phyloP scores from a whole-genome alignment of 2,113 vertebrate genomes.

The Xyliphius kryptos region DNA sequence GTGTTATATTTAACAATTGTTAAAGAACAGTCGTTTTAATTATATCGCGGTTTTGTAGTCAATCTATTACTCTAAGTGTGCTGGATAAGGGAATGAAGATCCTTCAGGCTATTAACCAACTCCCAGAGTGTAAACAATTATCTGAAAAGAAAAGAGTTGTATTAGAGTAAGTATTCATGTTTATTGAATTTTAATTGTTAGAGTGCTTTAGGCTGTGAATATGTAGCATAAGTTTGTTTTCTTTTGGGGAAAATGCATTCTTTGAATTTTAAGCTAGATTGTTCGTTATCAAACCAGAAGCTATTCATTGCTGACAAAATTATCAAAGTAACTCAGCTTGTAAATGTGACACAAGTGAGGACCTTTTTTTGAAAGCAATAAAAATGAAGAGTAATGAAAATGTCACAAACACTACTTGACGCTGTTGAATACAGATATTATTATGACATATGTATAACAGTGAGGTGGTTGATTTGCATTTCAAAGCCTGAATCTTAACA shows the following conservation, averaged over 20 bases:
- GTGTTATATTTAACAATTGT: constrained; percentile 7
- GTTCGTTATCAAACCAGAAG: constrained; percentile 2
- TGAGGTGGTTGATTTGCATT: constrained; percentile 36
- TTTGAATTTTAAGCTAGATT: constrained; percentile 6
- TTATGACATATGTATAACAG: constrained; percentile 29
- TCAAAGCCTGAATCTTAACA: constrained; percentile 35
- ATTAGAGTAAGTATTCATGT: background rate
- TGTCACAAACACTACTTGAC: constrained; percentile 21
- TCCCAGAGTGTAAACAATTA: constrained; percentile 33
- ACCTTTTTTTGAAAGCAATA: constrained; percentile 18
- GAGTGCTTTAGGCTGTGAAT: constrained; percentile 16
- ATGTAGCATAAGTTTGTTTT: constrained; percentile 11
- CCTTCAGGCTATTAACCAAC: constrained; percentile 37
- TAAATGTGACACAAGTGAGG: constrained; percentile 29
- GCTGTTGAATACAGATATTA: constrained; percentile 24
- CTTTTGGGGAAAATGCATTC: constrained; percentile 14
- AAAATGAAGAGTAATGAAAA: constrained; percentile 21
- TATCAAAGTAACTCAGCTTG: constrained; percentile 15
- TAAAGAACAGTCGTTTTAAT: constrained; percentile 23
- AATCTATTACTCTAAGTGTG: constrained; percentile 14
- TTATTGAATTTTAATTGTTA: constrained; percentile 30
- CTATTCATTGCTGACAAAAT: constrained; percentile 12
- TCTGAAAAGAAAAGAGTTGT: constrained; percentile 15
- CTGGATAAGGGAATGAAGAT: constrained; percentile 23
- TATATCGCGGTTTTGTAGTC: constrained; percentile 11